Evolutionary conservation across 2,797 vertebrate genomes (phyloP), one percentile per base, ranked within the genome.

Genomic region (Ctenochaetus hawaiiensis): DNA sequence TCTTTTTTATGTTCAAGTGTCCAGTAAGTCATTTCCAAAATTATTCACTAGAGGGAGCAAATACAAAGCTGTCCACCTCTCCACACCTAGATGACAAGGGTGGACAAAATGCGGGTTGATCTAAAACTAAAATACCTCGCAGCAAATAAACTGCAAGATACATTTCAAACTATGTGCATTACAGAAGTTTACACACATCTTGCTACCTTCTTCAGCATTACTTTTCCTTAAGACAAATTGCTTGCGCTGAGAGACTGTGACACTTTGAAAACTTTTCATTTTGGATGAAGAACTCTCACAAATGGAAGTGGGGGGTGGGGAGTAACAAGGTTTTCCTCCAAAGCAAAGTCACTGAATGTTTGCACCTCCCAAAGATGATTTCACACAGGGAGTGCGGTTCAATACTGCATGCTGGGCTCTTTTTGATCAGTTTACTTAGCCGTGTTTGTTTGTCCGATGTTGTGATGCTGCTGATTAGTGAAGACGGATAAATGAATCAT

Each of bases 41-140:
- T 65, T 4, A 81, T 88, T 92, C 95, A 94, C 95, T 94, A 95
- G 95, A 93, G 94, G 95, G 95, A 91, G 95, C 92, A 94, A 91
- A 89, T 45, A 80, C 65, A 72, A 87, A 84, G 67, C 60, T 59
- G 54, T 66, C 44, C 67, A 51, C 62, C 26, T 75, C 43, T 69
- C 9, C 17, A 49, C 45, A 18, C 54, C 65, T 10, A 6, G 12
- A 47, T 44, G 44, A 73, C 12, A 47, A 34, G 44, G 52, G 39
- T 11, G 60, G 62, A 74, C 45, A 60, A 62, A 71, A 60, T 6
- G 0, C n/a, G 56, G 2, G 60, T 43, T 56, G 52, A 2, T 58
- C 11, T 73, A 71, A 56, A 41, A 70, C 23, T 56, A 26, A 75
- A 0, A 14, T 13, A 34, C 6, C 8, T 7, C 4, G 56, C 4